Evolutionary conservation across 2,113 vertebrate genomes (phyloP).

Genomic region (Mastomys natalensis): DNA sequence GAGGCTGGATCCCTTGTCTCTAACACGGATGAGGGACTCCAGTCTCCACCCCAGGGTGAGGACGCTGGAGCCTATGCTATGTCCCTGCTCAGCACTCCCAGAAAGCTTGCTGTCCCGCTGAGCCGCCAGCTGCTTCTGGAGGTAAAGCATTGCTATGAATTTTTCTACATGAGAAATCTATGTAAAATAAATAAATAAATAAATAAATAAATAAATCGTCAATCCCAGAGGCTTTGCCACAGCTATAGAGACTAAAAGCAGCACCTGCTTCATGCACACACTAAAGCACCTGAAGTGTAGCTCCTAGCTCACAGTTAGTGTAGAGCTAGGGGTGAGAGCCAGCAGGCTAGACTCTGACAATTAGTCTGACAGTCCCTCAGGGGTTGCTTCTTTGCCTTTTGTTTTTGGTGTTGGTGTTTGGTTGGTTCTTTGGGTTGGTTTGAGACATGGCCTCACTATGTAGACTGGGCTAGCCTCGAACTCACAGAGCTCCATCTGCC

Average conservation of each 20-base stretch:
- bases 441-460: background rate
- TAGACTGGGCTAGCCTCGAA: background rate
- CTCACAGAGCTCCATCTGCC: background rate
- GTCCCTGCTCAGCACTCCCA: background rate
- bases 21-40: background rate
- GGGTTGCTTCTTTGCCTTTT: background rate
- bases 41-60: fast-evolving
- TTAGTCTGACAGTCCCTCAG: background rate
- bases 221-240: background rate
- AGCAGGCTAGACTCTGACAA: background rate
- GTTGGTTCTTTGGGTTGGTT: background rate
- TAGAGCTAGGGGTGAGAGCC: background rate
- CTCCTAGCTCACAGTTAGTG: background rate
- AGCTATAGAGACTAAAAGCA: constrained; percentile 13
- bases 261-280: background rate
- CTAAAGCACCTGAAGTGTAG: background rate
- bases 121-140: background rate
- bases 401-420: background rate
- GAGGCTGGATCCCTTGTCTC: background rate
- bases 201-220: background rate
- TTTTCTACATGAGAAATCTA: constrained; percentile 49
- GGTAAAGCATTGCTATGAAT: background rate
- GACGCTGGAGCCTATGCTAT: background rate
- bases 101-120: background rate
- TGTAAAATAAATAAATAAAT: background rate